Evolutionary conservation across 2,797 vertebrate genomes (phyloP).

Genomic region (Natrix natrix): DNA sequence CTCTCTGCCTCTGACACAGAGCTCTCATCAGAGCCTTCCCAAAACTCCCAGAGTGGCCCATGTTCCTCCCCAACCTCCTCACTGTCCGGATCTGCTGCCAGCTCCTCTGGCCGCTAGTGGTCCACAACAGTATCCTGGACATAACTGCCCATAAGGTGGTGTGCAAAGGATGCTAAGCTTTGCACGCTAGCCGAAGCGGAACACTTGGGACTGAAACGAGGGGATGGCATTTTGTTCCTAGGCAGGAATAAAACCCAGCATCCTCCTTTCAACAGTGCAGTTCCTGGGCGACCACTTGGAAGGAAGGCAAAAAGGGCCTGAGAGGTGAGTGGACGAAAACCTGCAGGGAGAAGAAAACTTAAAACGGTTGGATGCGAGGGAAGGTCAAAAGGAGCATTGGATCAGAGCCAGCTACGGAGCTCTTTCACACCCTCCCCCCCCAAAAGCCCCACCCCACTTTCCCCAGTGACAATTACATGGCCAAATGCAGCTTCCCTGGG

Average conservation of each 20-base stretch:
- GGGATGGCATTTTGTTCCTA: background rate
- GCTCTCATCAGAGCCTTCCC: no score
- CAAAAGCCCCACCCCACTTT: background rate
- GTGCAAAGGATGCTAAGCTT: background rate
- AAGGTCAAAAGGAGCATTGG: background rate
- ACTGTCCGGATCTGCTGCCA: no score
- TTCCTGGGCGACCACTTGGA: background rate
- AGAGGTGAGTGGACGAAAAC: background rate
- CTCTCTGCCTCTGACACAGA: no score
- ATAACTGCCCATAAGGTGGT: background rate
- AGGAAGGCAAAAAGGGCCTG: background rate
- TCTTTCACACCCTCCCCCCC: background rate
- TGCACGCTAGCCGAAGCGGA: background rate
- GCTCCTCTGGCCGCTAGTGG: no score
- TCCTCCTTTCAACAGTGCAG: background rate
- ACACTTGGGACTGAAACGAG: background rate
- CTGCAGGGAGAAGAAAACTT: background rate
- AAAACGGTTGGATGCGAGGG: background rate
- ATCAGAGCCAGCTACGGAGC: background rate
- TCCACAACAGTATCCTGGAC: constrained; percentile 48
- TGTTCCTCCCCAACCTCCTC: no score
- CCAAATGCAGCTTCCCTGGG: background rate
- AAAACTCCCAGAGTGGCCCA: no score
- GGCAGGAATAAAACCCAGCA: background rate
- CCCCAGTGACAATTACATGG: background rate